Evolutionary conservation across 1,140 invertebrate genomes (phyloP).

Genomic region (Mylabris phalerata): DNA sequence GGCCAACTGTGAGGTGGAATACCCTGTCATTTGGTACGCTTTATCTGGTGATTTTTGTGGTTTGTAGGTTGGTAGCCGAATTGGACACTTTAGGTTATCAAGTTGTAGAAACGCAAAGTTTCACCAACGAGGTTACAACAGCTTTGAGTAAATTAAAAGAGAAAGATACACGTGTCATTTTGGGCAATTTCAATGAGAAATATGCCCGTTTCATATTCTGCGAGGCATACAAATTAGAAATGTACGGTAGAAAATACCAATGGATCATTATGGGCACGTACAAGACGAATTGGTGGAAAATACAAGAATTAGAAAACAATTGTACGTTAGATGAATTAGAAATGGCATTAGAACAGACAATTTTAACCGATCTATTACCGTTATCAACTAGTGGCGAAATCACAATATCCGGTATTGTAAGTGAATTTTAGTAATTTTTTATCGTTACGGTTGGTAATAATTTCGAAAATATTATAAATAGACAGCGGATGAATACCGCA

Average conservation of each 20-base stretch:
- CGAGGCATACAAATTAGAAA: conserved; percentile 63
- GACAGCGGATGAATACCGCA: conserved; percentile 82
- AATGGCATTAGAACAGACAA: conserved; percentile 80
- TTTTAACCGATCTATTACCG: conserved; percentile 78
- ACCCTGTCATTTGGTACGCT: too few relatives aligned
- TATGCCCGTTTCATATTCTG: conserved; percentile 94
- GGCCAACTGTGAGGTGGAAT: too few relatives aligned
- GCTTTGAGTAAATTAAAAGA: conserved; percentile 81
- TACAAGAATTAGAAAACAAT: conserved; percentile 45
- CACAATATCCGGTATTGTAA: conserved; percentile 86
- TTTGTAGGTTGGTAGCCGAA: conserved; percentile 70
- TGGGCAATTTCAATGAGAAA: conserved; percentile 83
- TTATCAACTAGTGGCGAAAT: conserved; percentile 66
- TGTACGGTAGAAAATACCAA: conserved; percentile 61
- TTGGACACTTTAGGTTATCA: conserved; percentile 74
- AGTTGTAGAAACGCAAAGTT: conserved; percentile 87
- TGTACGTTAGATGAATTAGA: conserved; percentile 74
- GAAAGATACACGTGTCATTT: conserved; percentile 91
- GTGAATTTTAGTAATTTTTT: conserved; percentile 39
- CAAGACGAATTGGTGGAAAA: conserved; percentile 71
- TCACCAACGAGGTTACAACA: conserved; percentile 81
- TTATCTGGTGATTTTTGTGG: not conserved
- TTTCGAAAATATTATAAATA: conserved; percentile 38
- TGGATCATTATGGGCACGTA: conserved; percentile 94
- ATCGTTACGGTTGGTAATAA: not conserved